Conservation (phyloP, 1,140 invertebrate genomes). For the Hycleus phaleratus region DNA sequence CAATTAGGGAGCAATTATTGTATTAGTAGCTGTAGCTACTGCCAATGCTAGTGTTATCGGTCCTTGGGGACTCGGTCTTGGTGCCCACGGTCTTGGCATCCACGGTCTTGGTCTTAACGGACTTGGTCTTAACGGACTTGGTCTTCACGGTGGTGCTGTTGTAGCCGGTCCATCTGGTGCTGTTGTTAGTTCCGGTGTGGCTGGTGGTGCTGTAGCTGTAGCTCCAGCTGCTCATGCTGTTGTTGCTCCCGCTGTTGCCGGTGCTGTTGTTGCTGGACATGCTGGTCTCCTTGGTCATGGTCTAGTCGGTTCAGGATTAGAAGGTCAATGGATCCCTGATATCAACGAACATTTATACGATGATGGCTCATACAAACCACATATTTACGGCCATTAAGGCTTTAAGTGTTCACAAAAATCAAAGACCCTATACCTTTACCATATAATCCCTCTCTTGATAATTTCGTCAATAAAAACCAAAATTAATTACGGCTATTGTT, state of each 20-base stretch:
- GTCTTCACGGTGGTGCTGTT: conserved; percentile 25
- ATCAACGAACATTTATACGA: conserved; percentile 28
- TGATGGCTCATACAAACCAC: conserved; percentile 31
- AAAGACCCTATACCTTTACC: too few relatives aligned
- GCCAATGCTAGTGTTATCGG: conserved; percentile 4
- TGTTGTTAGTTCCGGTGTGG: conserved; percentile 4
- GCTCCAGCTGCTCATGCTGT: conserved; percentile 15
- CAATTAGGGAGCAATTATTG: background rate
- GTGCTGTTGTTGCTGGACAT: background rate
- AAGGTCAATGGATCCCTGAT: conserved; percentile 30
- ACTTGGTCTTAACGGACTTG: conserved; percentile 1
- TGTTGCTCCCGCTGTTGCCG: conserved; percentile 1
- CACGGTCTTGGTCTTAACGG: background rate
- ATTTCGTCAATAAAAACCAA: too few relatives aligned
- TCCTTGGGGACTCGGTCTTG: conserved; percentile 10
- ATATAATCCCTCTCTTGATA: too few relatives aligned
- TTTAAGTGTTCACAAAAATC: too few relatives aligned
- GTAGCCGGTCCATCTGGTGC: conserved; percentile 16
- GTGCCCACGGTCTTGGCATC: background rate
- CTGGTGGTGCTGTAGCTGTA: conserved; percentile 7
- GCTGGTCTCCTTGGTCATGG: background rate
- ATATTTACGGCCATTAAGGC: conserved; percentile 12
- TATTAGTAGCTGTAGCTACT: background rate
- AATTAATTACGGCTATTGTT: too few relatives aligned
- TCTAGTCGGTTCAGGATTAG: conserved; percentile 23